A percentile compares a stretch with the other conserved stretches of the same genome.
These are phyloP conservation scores for Cygnus buccinator DNA, from an alignment of 2,113 vertebrate genomes.

Conservation along the genomic window DNA sequence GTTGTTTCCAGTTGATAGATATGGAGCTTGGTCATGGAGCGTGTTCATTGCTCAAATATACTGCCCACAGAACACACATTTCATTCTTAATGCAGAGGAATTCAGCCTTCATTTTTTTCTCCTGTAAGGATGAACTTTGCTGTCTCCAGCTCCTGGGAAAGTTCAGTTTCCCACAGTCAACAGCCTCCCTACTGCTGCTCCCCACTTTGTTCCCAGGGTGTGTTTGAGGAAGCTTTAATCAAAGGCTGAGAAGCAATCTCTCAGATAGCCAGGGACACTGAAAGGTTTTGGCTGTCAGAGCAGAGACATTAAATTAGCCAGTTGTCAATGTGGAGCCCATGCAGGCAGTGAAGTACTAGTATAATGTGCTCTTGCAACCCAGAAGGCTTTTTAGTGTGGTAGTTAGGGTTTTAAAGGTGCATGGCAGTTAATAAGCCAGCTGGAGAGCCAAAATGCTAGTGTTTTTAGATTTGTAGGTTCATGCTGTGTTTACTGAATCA, in stretches of 20 bases:
- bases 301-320: conserved; percentile 43
- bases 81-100: not conserved
- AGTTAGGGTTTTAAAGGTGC: conserved; percentile 31
- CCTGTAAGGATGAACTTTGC: conserved; percentile 15
- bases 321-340: conserved; percentile 1
- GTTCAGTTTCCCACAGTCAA: conserved; percentile 53
- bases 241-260: conserved; percentile 17
- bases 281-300: conserved; percentile 36
- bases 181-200: not conserved
- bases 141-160: conserved; percentile 39
- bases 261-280: not conserved
- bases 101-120: conserved; percentile 6
- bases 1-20: not conserved
- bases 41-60: too few relatives aligned
- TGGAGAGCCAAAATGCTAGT: not conserved
- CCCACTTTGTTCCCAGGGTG: not conserved
- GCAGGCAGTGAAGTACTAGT: not conserved
- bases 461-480: conserved; percentile 3
- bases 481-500: conserved; percentile 22
- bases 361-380: not conserved
- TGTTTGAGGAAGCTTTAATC: conserved; percentile 32
- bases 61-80: not conserved
- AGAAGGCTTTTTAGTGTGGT: conserved; percentile 21
- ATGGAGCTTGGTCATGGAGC: not conserved
- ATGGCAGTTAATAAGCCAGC: conserved; percentile 13